Base-by-base conservation (phyloP, 2,888 invertebrate species). In the Epinotia brunnichana region DNA sequence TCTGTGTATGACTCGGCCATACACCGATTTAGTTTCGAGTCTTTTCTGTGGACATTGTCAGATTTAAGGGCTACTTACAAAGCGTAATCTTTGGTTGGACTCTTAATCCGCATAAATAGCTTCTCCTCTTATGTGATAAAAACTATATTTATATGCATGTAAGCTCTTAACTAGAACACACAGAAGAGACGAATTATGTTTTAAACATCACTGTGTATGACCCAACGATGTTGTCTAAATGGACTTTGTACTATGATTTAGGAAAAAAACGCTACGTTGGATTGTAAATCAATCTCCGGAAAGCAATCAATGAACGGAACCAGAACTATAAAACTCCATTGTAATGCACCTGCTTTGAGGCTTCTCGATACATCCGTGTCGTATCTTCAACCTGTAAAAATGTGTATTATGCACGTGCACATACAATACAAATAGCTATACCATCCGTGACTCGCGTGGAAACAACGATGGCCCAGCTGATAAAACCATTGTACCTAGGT, bases 401-500 rank as follows among this genome's bases (percentile, higher is more conserved):
- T 59, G 59, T 71, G 7, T 21, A 48, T 54, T 21, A 39, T 54
- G 29, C 67, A 74, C 71, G 72, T 74, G 71, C 63, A 63, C 21
- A 53, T 21, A 59, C 61, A 44, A 71, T 63, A 69, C 57, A 72
- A 75, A 73, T 64, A 68, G 35, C 73, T 51, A 41, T 54, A 73
- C 78, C 76, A 77, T 80, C 74, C 79, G 77, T 82, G 77, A 77
- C 77, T 76, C 76, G 73, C 76, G 71, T 75, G 77, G 77, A 79
- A 77, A 82, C 80, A 80, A 80, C 79, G 81, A 85, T 84, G 75
- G 74, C 75, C 73, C 72, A 73, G 74, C 78, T 79, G 83, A 86
- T 85, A 85, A 84, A 85, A 84, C 81, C 78, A 83, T 85, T 86
- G 83, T 85, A 79, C 78, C 85, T 82, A 83, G 82, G 88, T 87